A percentile compares a stretch with the other conserved stretches of the same genome.
phyloP scores from a whole-genome alignment of 1,140 invertebrate genomes.

The Notospermus geniculatus region DNA sequence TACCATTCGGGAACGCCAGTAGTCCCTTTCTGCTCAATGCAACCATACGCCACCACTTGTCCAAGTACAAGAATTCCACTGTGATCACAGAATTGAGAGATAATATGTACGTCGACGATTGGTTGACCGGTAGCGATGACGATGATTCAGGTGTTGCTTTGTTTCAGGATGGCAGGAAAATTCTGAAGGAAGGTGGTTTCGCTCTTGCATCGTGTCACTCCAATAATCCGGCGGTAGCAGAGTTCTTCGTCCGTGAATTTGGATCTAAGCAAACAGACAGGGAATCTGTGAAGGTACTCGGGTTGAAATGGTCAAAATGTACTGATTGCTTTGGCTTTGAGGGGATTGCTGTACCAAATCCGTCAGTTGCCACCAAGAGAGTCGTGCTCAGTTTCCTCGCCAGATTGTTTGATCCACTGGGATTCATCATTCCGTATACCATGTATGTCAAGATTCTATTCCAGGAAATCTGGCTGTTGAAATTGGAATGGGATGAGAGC shows the following conservation, averaged over 20 bases:
- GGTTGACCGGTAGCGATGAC: constrained; percentile 46
- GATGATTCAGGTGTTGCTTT: too few relatives aligned
- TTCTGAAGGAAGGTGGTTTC: not conserved
- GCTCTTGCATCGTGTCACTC: not conserved
- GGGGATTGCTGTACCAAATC: not conserved
- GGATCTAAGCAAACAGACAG: not conserved
- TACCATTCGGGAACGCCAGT: constrained; percentile 8
- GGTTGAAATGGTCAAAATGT: not conserved
- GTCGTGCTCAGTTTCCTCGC: not conserved
- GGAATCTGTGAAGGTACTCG: not conserved
- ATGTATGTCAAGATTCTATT: too few relatives aligned
- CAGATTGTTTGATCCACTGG: too few relatives aligned
- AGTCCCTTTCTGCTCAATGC: constrained; percentile 17
- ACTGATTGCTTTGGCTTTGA: not conserved
- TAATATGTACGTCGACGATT: constrained; percentile 58
- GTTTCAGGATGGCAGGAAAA: constrained; percentile 6
- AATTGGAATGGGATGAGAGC: too few relatives aligned
- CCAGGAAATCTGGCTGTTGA: too few relatives aligned
- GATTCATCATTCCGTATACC: too few relatives aligned
- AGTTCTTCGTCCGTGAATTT: not conserved
- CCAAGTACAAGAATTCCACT: constrained; percentile 26
- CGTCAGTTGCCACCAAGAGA: not conserved
- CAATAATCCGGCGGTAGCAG: not conserved
- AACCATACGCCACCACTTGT: constrained; percentile 29
- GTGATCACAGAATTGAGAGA: constrained; percentile 32